Conservation (phyloP, 2,888 invertebrate species). For the Artemia sp. region DNA sequence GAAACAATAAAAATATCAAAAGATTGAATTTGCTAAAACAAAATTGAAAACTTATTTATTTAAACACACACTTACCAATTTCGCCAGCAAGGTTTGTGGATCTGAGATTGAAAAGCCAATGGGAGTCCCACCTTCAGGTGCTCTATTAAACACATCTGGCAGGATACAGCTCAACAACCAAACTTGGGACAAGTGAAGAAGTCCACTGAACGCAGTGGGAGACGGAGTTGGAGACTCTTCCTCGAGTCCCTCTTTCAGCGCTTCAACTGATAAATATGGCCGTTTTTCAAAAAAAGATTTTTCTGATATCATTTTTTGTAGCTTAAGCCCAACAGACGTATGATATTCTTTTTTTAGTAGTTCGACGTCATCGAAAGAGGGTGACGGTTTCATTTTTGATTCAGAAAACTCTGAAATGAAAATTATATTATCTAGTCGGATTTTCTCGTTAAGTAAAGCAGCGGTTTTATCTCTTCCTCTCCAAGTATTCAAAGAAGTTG, state of each 20-base stretch:
- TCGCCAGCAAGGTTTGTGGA: slow-evolving; percentile 40
- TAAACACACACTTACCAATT: slow-evolving; percentile 30
- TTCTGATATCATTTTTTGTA: slow-evolving; percentile 5
- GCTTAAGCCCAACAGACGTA: background rate
- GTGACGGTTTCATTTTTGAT: too few relatives aligned
- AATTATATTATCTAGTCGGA: too few relatives aligned
- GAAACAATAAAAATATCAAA: too few relatives aligned
- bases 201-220: background rate
- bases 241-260: background rate
- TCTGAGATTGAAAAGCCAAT: slow-evolving; percentile 29
- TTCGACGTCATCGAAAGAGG: too few relatives aligned
- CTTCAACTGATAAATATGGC: background rate
- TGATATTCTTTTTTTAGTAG: background rate
- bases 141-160: slow-evolving; percentile 24
- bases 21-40: too few relatives aligned
- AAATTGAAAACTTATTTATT: too few relatives aligned
- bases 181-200: slow-evolving; percentile 16
- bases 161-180: slow-evolving; percentile 33
- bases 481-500: too few relatives aligned
- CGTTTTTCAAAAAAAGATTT: slow-evolving; percentile 2
- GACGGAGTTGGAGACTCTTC: background rate
- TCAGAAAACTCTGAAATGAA: too few relatives aligned
- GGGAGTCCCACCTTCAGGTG: slow-evolving; percentile 32
- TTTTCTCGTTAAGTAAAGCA: too few relatives aligned
- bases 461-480: too few relatives aligned